Evolutionary conservation across 2,888 invertebrate genomes (phyloP), one percentile per base, ranked within the genome.

Genomic region (Trichogramma evanescens): DNA sequence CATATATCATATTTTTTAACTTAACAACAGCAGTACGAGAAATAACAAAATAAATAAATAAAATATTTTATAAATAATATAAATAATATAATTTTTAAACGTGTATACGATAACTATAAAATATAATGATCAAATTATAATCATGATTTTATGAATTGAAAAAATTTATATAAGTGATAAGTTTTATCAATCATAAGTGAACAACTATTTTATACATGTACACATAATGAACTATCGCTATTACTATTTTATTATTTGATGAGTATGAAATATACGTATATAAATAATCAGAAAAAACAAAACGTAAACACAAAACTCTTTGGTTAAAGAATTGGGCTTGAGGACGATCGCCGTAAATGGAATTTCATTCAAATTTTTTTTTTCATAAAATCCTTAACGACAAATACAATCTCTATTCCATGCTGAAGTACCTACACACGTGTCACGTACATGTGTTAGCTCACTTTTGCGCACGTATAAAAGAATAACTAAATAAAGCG

Each of bases 311-410:
- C 10, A 57, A 40, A 56, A 42, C 54, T 54, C 44, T 26, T 51
- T 48, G 66, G 63, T 67, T 54, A 68, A 71, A 74, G 74, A 75
- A 76, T 77, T 75, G 73, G 77, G 74, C 77, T 77, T 74, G 74
- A 76, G 77, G 77, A 77, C 72, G 77, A 77, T 70, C 74, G 71
- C 67, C 64, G 43, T 54, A 58, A 61, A 45, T 61, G 64, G 56
- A 54, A 58, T 50, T 26, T 46, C 56, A 59, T 58, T 50, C 55
- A 38, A 4, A 50, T 50, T n/a, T 26, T 50, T 52, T 55, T 54
- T 58, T 60, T 49, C 45, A 45, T 9, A 9, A 45, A 45, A 9
- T 64, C 57, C 58, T 56, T 63, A 65, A 66, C 61, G 62, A 66
- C 58, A 50, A 60, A 63, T 57, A 52, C 56, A 43, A 59, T 44